Conservation (phyloP, 2,797 vertebrate species). For the Chaunax sp. region DNA sequence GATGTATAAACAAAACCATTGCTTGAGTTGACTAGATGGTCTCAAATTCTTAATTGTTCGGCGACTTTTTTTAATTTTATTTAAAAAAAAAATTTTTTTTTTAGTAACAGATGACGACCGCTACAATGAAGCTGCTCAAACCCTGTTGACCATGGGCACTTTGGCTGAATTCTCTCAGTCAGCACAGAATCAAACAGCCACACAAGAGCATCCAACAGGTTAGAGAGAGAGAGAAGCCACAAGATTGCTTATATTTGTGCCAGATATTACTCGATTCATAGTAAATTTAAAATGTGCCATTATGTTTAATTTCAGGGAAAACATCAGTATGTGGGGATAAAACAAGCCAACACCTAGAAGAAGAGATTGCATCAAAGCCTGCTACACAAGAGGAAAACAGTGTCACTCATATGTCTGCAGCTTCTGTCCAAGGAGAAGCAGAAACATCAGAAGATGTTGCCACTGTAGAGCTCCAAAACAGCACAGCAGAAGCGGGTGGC, state of each 20-base stretch:
- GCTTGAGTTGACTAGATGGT: too few species aligned
- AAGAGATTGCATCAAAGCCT: constrained; percentile 35
- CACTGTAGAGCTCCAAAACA: constrained; percentile 10
- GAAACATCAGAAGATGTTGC: constrained; percentile 23
- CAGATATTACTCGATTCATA: background rate
- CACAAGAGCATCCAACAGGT: constrained; percentile 47
- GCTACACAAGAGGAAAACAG: constrained; percentile 32
- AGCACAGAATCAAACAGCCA: constrained; percentile 22
- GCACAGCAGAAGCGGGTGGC: background rate
- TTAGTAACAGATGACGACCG: constrained; percentile 81
- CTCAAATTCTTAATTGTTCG: background rate
- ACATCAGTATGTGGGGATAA: constrained; percentile 33
- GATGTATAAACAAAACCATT: too few species aligned
- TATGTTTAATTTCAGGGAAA: constrained; percentile 49
- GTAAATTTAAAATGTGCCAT: background rate
- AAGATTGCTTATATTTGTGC: background rate
- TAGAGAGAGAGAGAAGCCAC: background rate
- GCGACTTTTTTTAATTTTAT: too few species aligned
- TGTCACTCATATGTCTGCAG: background rate
- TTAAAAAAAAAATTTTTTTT: too few species aligned
- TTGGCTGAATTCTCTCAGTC: constrained; percentile 72
- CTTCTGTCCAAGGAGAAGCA: background rate
- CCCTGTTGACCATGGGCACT: constrained; percentile 91
- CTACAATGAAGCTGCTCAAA: constrained; percentile 93
- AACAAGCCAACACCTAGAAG: constrained; percentile 30